Conservation (phyloP, 2,113 vertebrate species). For the Marmota monax region DNA sequence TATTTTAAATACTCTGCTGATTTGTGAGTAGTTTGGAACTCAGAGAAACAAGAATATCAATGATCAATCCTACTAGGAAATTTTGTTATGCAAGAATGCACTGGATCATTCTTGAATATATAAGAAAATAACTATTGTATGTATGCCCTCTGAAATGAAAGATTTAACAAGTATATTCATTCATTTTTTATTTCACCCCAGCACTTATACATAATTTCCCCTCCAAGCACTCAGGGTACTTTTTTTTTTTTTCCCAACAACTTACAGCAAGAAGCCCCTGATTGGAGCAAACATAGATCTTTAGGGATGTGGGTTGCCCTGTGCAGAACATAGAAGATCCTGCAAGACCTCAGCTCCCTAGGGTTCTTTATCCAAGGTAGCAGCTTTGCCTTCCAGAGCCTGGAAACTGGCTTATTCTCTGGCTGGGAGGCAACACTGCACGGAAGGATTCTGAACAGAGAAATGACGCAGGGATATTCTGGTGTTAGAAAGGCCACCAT, state of each 20-base stretch:
- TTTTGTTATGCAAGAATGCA: background rate
- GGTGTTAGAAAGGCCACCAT: background rate
- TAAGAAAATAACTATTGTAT: background rate
- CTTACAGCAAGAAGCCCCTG: background rate
- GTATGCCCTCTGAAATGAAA: background rate
- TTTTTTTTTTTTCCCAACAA: background rate
- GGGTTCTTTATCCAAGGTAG: background rate
- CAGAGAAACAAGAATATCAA: conserved; percentile 6
- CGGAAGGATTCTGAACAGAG: background rate
- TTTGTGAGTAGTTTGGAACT: background rate
- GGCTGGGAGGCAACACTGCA: background rate
- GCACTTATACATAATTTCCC: background rate
- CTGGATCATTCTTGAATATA: background rate
- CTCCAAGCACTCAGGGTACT: background rate
- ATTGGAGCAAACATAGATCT: background rate
- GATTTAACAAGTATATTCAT: background rate
- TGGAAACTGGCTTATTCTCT: background rate
- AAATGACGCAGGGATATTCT: background rate
- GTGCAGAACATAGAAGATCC: fast-evolving
- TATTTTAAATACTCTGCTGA: background rate
- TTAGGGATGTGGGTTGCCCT: background rate
- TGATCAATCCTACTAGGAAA: background rate
- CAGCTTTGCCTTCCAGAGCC: fast-evolving
- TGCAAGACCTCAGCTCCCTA: fast-evolving
- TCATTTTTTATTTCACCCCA: background rate